These are phyloP conservation scores for Odontocolon sp. DNA, from an alignment of 2,888 invertebrate genomes.

Conservation along the genomic window DNA sequence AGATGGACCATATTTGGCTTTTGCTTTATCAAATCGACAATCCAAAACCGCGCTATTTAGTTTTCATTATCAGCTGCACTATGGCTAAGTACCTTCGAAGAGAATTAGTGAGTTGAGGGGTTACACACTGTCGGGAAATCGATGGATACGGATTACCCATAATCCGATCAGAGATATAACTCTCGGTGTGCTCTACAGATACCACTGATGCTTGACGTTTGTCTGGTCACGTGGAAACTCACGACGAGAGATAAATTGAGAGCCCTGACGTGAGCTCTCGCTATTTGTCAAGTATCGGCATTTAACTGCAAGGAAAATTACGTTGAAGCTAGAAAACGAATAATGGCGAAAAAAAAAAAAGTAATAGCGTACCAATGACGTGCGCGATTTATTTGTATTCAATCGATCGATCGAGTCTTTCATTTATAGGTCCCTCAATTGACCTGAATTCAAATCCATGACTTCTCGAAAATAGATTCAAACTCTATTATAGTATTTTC, in stretches of 20 bases:
- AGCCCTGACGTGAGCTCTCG: not conserved
- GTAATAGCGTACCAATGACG: not conserved
- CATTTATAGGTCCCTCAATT: not conserved
- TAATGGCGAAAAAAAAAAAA: not conserved
- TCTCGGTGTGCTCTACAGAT: not conserved
- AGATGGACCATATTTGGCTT: too few species aligned
- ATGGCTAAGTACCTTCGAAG: constrained; percentile 35
- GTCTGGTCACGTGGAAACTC: constrained; percentile 20
- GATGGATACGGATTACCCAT: constrained; percentile 38
- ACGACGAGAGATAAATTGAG: not conserved
- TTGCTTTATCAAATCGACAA: too few species aligned
- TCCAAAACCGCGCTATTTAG: too few species aligned
- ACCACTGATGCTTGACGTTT: not conserved
- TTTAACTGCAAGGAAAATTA: constrained; percentile 10
- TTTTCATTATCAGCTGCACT: not conserved
- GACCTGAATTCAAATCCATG: not conserved
- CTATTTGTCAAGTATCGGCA: not conserved
- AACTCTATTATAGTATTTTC: not conserved
- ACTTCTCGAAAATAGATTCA: not conserved
- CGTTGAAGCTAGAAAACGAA: not conserved
- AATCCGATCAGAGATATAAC: constrained; percentile 32
- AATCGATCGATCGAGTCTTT: not conserved
- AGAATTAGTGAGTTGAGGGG: constrained; percentile 9
- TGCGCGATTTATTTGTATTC: not conserved
- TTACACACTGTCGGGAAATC: constrained; percentile 14